Percentiles rank a stretch among this genome's conserved stretches.
Evolutionary conservation across 2,797 vertebrate species (phyloP).

Genomic region (Sus cebifrons): DNA sequence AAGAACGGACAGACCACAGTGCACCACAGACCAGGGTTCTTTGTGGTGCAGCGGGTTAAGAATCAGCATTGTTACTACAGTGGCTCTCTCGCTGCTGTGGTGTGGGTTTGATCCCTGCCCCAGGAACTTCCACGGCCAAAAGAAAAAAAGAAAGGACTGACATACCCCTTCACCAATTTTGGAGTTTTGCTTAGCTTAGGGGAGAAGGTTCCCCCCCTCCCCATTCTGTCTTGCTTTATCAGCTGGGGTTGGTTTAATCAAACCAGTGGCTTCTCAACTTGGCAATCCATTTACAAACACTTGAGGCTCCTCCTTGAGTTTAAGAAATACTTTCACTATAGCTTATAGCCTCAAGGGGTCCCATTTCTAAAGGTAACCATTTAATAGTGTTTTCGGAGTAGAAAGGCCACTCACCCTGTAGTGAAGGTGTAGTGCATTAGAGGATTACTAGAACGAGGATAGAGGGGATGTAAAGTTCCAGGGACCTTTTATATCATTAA

Average conservation of each 20-base stretch:
- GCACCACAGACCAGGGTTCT: no score
- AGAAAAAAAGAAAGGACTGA: not conserved
- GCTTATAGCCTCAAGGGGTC: not conserved
- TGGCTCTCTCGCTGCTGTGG: no score
- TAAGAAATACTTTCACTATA: not conserved
- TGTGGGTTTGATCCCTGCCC: no score
- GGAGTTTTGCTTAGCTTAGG: not conserved
- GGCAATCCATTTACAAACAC: not conserved
- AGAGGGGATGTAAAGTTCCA: not conserved
- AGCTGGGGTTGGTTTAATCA: not conserved
- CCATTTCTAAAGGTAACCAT: not conserved
- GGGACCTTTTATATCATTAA: not conserved
- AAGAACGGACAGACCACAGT: no score
- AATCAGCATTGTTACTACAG: no score
- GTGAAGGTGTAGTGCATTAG: not conserved
- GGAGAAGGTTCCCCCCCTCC: not conserved
- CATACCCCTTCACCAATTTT: not conserved
- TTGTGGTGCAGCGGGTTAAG: no score
- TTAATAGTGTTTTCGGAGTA: not conserved
- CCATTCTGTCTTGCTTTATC: not conserved
- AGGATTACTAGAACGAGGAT: not conserved
- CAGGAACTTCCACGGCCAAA: no score
- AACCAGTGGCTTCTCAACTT: not conserved
- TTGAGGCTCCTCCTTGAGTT: not conserved
- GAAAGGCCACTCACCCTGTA: not conserved